Evolutionary conservation across 92 coral and sea anemone species (phyloP), one percentile per base, ranked within the genome.

Genomic region (Ricordea florida): DNA sequence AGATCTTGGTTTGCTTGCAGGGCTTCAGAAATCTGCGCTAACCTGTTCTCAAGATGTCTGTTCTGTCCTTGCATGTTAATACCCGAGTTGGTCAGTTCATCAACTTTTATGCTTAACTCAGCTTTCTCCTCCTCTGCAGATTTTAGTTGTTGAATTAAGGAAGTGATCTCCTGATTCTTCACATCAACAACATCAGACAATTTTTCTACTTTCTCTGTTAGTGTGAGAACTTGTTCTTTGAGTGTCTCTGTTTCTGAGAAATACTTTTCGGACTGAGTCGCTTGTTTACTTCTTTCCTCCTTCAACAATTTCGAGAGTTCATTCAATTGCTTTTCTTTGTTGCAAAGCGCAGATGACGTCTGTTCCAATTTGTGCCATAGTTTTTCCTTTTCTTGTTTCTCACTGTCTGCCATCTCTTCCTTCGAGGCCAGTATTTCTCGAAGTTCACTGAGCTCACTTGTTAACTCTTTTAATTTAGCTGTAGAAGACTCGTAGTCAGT

Each of bases 1-100:
- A 63, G 76, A 2, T 62, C 70, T 43, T 74, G 76, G 31, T 65
- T 82, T 55, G 58, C 35, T 74, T 74, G 64, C 2, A 82, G 48
- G 10, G 31, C 64, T 15, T 31, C 25, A 5, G 69, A 47, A 21
- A 55, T 47, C 49, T 82, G 87, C 35, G 64, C 82, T 3, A 65
- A 4, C 32, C 17, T 82, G 32, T 66, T 52, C 10, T 26, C 40
- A 31, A 74, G 37, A 22, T 31, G 26, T 1, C 36, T 16, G 52
- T 82, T 74, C 30, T 57, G 71, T 51, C 46, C 78, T 23, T 82
- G 51, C 35, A 82, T 36, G 18, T 37, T 35, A 34, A 48, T 23
- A 17, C 47, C 46, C 28, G 26, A 46, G 57, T 26, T 53, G 36
- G 69, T 26, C 4, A 81, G 16, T 53, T 76, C 89, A 17, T 81